Evolutionary conservation across 2,888 invertebrate genomes (phyloP).

Genomic region (Ophion ventricosus): DNA sequence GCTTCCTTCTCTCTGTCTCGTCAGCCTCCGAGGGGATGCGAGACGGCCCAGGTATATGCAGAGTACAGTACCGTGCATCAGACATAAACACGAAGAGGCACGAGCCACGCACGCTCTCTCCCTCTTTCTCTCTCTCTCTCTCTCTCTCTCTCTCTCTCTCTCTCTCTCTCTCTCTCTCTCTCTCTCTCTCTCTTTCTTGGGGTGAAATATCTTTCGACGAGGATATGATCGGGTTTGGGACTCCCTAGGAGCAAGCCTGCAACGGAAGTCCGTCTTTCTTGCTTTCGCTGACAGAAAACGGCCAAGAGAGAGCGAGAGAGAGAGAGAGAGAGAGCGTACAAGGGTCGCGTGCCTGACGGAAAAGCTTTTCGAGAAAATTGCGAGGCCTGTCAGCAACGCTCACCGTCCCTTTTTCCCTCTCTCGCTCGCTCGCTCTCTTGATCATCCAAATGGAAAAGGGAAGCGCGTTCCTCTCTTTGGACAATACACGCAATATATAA

Average conservation of each 20-base stretch:
- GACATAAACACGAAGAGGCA: slow-evolving; percentile 36
- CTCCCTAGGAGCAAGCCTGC: slow-evolving; percentile 18
- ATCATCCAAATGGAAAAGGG: neutral
- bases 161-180: too few relatives aligned
- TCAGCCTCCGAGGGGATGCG: neutral
- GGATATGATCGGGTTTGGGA: slow-evolving; percentile 50
- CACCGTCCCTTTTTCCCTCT: neutral
- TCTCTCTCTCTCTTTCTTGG: too few relatives aligned
- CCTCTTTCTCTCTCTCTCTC: too few relatives aligned
- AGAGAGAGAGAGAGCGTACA: neutral
- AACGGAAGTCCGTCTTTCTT: neutral
- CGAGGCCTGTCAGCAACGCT: slow-evolving; percentile 33
- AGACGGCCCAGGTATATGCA: slow-evolving; percentile 6
- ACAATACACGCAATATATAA: slow-evolving; percentile 25
- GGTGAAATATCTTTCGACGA: slow-evolving; percentile 21
- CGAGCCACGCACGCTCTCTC: slow-evolving; percentile 4
- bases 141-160: too few relatives aligned
- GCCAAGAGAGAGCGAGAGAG: neutral
- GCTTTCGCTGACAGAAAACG: neutral
- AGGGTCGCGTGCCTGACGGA: slow-evolving; percentile 58
- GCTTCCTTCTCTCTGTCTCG: neutral
- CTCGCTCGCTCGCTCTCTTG: neutral
- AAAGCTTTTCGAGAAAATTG: slow-evolving; percentile 13
- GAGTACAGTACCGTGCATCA: neutral
- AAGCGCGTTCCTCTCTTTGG: neutral